Conservation (phyloP, 1,140 invertebrate genomes). For the Ceratina calcarata region DNA sequence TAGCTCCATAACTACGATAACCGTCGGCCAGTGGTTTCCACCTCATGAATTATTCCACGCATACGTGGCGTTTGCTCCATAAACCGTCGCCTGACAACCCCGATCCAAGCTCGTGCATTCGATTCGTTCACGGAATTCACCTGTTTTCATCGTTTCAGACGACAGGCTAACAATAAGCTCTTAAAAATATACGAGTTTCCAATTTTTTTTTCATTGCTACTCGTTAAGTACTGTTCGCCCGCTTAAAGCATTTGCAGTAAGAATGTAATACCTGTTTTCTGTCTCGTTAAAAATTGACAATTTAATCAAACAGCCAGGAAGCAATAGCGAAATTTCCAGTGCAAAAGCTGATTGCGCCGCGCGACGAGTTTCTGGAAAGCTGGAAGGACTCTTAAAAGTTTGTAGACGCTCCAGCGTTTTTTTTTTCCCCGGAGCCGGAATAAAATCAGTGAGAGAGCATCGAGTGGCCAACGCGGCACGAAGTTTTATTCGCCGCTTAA, state of each 20-base stretch:
- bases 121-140: constrained; percentile 19
- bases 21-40: constrained; percentile 47
- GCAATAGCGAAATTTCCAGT: no score
- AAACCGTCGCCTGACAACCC: constrained; percentile 39
- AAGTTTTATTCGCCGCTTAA: neutral
- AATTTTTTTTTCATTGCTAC: no score
- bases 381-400: neutral
- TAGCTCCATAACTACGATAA: constrained; percentile 11
- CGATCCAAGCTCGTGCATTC: constrained; percentile 22
- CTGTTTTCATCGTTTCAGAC: neutral
- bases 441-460: neutral
- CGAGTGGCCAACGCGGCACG: neutral
- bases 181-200: neutral
- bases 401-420: neutral
- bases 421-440: neutral
- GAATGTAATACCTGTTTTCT: no score
- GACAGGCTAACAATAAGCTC: neutral
- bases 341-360: neutral
- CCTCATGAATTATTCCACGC: constrained; percentile 62
- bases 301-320: no score
- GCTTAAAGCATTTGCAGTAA: no score
- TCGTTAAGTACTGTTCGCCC: no score
- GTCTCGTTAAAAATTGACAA: no score
- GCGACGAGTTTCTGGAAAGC: neutral
- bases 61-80: constrained; percentile 48